Conservation (phyloP, 2,888 invertebrate genomes). For the Harmothoe impar region DNA sequence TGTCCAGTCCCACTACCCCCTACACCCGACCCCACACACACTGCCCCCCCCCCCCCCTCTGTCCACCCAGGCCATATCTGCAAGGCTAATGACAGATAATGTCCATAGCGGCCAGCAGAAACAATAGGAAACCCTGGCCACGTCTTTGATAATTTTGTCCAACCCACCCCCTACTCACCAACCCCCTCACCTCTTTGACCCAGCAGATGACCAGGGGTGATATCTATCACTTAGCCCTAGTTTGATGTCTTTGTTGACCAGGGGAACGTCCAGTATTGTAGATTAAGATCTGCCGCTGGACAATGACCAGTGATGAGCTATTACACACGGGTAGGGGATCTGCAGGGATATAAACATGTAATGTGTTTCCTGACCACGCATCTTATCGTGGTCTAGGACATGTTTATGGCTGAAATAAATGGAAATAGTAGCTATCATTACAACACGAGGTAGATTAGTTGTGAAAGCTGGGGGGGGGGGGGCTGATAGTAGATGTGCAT, state of each 20-base stretch:
- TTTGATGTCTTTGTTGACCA: conserved; percentile 19
- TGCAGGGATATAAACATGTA: background rate
- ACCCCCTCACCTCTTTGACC: too few species aligned
- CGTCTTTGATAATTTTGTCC: too few species aligned
- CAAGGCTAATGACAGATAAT: background rate
- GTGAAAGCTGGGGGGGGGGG: background rate
- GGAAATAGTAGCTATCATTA: background rate
- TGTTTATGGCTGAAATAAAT: conserved; percentile 20
- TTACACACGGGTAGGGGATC: background rate
- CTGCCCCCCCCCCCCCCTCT: background rate
- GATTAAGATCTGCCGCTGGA: background rate
- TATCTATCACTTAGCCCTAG: too few species aligned
- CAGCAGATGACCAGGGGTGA: too few species aligned
- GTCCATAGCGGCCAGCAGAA: background rate
- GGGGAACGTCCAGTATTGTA: background rate
- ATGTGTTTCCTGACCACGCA: background rate
- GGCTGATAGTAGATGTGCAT: background rate
- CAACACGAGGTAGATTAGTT: background rate
- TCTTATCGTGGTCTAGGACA: background rate
- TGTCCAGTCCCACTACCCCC: background rate
- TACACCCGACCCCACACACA: background rate
- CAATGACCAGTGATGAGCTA: background rate
- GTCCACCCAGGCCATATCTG: background rate
- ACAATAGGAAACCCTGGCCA: background rate
- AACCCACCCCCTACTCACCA: too few species aligned